These are phyloP conservation scores for Melanotaenia trifasciata DNA, from an alignment of 2,797 vertebrate genomes.

Conservation along the genomic window DNA sequence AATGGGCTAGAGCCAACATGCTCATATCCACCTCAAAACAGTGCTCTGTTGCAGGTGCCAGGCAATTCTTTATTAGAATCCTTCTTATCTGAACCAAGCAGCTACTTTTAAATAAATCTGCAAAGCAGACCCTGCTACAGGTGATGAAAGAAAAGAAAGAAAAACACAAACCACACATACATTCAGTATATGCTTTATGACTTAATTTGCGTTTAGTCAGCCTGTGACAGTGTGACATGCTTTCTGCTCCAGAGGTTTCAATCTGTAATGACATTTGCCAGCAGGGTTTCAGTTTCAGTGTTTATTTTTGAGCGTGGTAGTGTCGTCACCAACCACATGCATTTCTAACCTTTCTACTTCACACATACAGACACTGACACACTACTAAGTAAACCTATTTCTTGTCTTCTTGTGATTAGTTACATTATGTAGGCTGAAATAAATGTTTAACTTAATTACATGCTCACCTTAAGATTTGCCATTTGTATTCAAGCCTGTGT, in stretches of 20 bases:
- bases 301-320: slow-evolving; percentile 71
- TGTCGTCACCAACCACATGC: slow-evolving; percentile 43
- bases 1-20: no score
- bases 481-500: slow-evolving; percentile 52
- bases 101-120: no score
- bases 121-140: neutral
- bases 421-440: slow-evolving; percentile 3
- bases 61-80: neutral
- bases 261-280: slow-evolving; percentile 30
- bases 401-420: neutral
- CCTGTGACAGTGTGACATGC: neutral
- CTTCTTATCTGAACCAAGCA: neutral
- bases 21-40: neutral
- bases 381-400: neutral
- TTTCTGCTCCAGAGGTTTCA: slow-evolving; percentile 34
- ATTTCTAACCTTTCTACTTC: neutral
- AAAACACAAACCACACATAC: neutral
- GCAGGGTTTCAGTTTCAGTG: slow-evolving; percentile 61
- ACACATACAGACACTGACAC: neutral
- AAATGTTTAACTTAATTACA: slow-evolving; percentile 64
- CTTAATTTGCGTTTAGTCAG: neutral
- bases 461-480: slow-evolving; percentile 60
- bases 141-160: neutral
- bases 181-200: neutral
- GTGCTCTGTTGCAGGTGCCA: neutral